Evolutionary conservation across 2,888 invertebrate species (phyloP), one percentile per base, ranked within the genome.

Genomic region (Caenorhabditis sp.): DNA sequence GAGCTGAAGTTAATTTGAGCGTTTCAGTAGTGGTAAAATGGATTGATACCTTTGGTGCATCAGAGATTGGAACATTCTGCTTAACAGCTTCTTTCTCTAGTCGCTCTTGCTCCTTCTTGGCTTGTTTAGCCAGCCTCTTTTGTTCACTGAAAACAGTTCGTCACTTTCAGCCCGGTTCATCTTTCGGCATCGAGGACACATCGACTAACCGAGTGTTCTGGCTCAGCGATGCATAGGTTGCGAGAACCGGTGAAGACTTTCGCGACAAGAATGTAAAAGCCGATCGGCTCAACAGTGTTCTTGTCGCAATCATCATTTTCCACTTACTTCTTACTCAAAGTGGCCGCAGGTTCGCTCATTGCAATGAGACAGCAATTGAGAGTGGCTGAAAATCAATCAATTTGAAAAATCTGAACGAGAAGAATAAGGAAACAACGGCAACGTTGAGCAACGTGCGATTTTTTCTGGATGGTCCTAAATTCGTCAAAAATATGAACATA

Each of bases 51-150:
- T 53, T 68, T 13, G 71, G 48, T 17, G 56, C 74, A 24, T 48
- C 56, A 13, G 58, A 74, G 32, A 73, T 79, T 5, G 79, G 20
- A 0, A 68, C 68, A 59, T 68, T 68, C 11, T 46, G 63, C 59
- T 75, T 79, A 30, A 74, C 78, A 30, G 84, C 80, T 87, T 95
- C 82, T 88, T 95, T 95, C 86, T 94, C 94, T 0, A 92, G 92
- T 89, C 96, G 95, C 87, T 96, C 95, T 89, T 95, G 94, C 11
- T 94, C 93, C 89, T 97, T 97, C 90, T 96, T 94, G 89, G 96
- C 95, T 8, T 94, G 94, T 91, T 97, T 98, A 68, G 94, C 89
- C 11, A 95, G 92, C 72, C 97, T 92, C 91, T 99, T 99, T 83
- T 94, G 91, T 91, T 98, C 97, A 92, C 97, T 98, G 85, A 70